Evolutionary conservation across 1,140 invertebrate genomes (phyloP).

Genomic region (Asobara japonica): DNA sequence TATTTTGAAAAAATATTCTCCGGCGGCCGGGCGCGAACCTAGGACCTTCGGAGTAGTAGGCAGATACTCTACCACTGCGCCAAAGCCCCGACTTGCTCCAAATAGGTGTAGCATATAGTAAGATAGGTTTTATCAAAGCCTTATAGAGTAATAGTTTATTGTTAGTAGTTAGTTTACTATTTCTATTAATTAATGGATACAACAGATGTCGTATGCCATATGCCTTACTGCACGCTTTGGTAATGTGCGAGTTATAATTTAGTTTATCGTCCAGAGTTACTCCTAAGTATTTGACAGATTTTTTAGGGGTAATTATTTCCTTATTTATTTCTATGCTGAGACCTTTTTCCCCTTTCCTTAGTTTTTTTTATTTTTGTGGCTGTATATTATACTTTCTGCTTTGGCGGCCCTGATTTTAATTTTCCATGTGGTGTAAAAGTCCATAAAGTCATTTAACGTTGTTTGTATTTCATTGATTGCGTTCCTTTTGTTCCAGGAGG

Average conservation of each 20-base stretch:
- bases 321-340: too few species aligned
- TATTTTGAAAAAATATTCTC: too few species aligned
- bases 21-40: too few species aligned
- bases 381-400: slow-evolving; percentile 32
- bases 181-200: slow-evolving; percentile 18
- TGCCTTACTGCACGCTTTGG: neutral
- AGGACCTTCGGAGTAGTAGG: too few species aligned
- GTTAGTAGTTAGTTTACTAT: slow-evolving; percentile 24
- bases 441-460: slow-evolving; percentile 10
- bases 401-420: slow-evolving; percentile 37
- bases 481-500: slow-evolving; percentile 8
- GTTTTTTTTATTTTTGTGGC: slow-evolving; percentile 16
- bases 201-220: slow-evolving; percentile 9
- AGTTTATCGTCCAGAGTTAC: too few species aligned
- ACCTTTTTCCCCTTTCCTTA: too few species aligned
- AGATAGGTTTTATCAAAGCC: neutral
- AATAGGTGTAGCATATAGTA: too few species aligned
- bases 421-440: slow-evolving; percentile 34
- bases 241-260: too few species aligned
- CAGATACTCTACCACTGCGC: too few species aligned
- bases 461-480: slow-evolving; percentile 23
- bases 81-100: too few species aligned
- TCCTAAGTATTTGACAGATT: too few species aligned
- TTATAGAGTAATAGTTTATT: slow-evolving; percentile 26
- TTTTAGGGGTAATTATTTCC: too few species aligned